phyloP scores from a whole-genome alignment of 2,797 vertebrate genomes.

The Loriculus beryllinus region DNA sequence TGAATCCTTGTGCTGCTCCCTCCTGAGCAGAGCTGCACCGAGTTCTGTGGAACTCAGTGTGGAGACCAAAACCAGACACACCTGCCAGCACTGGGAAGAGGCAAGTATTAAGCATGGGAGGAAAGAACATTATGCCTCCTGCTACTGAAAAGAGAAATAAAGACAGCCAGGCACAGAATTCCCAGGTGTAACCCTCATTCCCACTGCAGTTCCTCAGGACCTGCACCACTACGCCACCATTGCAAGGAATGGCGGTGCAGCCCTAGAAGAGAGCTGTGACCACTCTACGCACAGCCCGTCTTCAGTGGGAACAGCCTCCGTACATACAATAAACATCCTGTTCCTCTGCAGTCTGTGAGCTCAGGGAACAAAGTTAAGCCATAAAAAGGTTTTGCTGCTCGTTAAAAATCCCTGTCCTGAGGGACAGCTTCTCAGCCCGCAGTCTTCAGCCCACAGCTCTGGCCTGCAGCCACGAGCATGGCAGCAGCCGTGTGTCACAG shows the following conservation, averaged over 20 bases:
- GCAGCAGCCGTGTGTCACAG: accelerated
- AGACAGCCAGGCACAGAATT: neutral
- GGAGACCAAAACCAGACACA: neutral
- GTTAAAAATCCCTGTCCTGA: neutral
- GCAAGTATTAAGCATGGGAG: neutral
- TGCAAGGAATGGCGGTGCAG: accelerated
- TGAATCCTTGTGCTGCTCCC: neutral
- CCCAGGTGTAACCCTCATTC: neutral
- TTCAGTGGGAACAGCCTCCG: neutral
- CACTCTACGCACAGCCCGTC: neutral
- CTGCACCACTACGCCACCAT: accelerated
- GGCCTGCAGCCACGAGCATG: neutral
- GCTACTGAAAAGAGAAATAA: neutral
- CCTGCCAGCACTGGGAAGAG: neutral
- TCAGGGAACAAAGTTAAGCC: conserved; percentile 15
- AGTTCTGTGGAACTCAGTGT: neutral
- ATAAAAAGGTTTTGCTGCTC: neutral
- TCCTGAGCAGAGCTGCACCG: neutral
- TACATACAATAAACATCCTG: neutral
- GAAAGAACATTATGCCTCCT: neutral
- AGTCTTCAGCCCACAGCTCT: accelerated
- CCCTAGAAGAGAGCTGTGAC: neutral
- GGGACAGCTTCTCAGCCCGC: neutral
- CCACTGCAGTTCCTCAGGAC: neutral
- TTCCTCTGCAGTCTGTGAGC: neutral